Evolutionary conservation across 1,140 invertebrate genomes (phyloP).

Genomic region (Thalassaphorura encarpata): DNA sequence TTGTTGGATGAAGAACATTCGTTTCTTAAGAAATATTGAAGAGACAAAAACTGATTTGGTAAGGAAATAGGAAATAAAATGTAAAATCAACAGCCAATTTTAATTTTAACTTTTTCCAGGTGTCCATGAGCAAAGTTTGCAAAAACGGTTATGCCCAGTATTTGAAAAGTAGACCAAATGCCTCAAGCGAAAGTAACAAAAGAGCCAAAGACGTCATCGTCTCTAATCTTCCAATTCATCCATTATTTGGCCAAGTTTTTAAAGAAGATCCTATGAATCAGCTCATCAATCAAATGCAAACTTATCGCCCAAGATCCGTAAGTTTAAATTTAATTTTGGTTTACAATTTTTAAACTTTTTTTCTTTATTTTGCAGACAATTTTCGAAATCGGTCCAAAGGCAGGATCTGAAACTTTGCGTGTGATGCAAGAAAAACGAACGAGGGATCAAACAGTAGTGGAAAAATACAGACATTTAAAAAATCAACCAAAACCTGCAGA

Average conservation of each 20-base stretch:
- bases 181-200: conserved; percentile 79
- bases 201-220: conserved; percentile 59
- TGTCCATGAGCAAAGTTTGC: conserved; percentile 61
- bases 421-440: conserved; percentile 61
- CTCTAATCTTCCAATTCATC: conserved; percentile 47
- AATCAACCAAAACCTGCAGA: no score
- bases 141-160: conserved; percentile 88
- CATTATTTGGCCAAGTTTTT: conserved; percentile 40
- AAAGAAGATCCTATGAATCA: conserved; percentile 23
- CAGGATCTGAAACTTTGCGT: conserved; percentile 58
- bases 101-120: conserved; percentile 41
- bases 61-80: conserved; percentile 35
- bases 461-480: conserved; percentile 41
- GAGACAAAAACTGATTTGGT: conserved; percentile 62
- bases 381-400: conserved; percentile 78
- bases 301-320: conserved; percentile 71
- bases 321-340: conserved; percentile 37
- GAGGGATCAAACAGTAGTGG: conserved; percentile 51
- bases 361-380: conserved; percentile 62
- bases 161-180: conserved; percentile 66
- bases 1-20: conserved; percentile 70
- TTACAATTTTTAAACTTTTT: not conserved
- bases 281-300: conserved; percentile 55
- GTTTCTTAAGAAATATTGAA: conserved; percentile 66
- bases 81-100: not conserved